Percentiles rank a stretch among this genome's conserved stretches.
These are phyloP conservation scores for Apis mellifera DNA, from an alignment of 1,140 invertebrate genomes.

Conservation along the genomic window Amel_HAv3.1 CM009931.2:15661001-15661500, in stretches of 20 bases:
- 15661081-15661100: slow-evolving; percentile 67
- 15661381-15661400: slow-evolving; percentile 29
- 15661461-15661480: slow-evolving; percentile 21
- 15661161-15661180: not conserved
- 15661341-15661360: not conserved
- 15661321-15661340: slow-evolving; percentile 12
- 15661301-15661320: not conserved
- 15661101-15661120: slow-evolving; percentile 71
- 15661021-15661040: slow-evolving; percentile 32
- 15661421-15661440: slow-evolving; percentile 32
- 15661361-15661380: not conserved
- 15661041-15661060: slow-evolving; percentile 63
- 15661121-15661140: slow-evolving; percentile 57
- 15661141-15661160: slow-evolving; percentile 48
- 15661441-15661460: slow-evolving; percentile 13
- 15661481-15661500: not conserved
- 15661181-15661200: slow-evolving; percentile 3
- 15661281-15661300: too few species aligned
- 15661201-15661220: not conserved
- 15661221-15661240: too few species aligned
- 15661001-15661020: not conserved
- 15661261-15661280: too few species aligned
- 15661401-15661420: slow-evolving; percentile 35
- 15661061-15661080: slow-evolving; percentile 70
- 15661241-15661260: not conserved